Percentiles rank a stretch among this genome's conserved stretches.
Evolutionary conservation across 2,113 vertebrate genomes (phyloP).

Genomic region (Albula glossodonta): DNA sequence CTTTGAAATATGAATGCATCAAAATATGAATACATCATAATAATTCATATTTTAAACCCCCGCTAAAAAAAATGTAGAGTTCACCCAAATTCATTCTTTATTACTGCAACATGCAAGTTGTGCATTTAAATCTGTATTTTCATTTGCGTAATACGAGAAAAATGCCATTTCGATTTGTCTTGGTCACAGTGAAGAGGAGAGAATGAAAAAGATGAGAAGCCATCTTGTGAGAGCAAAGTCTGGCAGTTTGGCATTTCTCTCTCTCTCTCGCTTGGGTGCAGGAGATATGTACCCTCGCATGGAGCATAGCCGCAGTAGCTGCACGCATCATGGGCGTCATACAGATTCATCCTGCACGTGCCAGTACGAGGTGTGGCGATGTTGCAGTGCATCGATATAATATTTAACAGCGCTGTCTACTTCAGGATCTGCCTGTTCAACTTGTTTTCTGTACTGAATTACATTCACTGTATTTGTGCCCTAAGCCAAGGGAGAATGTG

Average conservation of each 20-base stretch:
- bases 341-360: slow-evolving; percentile 65
- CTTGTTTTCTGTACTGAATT: neutral
- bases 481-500: neutral
- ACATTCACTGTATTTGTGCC: neutral
- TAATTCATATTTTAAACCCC: neutral
- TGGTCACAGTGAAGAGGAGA: slow-evolving; percentile 52
- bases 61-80: neutral
- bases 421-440: neutral
- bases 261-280: neutral
- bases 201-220: slow-evolving; percentile 18
- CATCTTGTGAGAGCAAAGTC: neutral
- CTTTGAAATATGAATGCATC: neutral
- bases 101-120: neutral
- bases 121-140: neutral
- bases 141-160: too few relatives aligned
- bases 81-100: neutral
- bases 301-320: neutral
- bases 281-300: neutral
- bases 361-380: slow-evolving; percentile 65
- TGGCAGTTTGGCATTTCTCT: neutral
- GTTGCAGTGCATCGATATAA: slow-evolving; percentile 37
- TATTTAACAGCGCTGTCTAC: neutral
- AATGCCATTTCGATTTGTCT: neutral
- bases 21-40: neutral
- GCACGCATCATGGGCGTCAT: slow-evolving; percentile 51